These are phyloP conservation scores for Myrmecobius fasciatus DNA, from an alignment of 2,113 vertebrate genomes.

Conservation along the genomic window DNA sequence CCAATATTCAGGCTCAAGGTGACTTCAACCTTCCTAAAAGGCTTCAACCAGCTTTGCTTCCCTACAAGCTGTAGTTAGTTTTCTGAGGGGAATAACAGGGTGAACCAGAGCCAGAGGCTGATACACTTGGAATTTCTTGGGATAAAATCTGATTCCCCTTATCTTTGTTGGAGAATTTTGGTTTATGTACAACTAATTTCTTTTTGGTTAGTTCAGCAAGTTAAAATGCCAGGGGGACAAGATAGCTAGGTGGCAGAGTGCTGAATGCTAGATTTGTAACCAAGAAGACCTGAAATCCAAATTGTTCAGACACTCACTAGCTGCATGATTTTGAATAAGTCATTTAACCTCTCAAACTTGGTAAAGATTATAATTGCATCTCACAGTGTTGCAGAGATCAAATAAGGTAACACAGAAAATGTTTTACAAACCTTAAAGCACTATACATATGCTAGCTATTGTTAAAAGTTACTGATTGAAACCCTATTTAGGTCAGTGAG, in stretches of 20 bases:
- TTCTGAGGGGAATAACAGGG: slow-evolving; percentile 30
- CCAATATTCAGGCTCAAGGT: slow-evolving; percentile 83
- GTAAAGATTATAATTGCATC: neutral
- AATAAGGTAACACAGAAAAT: neutral
- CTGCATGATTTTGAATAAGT: neutral
- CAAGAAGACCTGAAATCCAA: neutral
- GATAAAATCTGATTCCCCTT: neutral
- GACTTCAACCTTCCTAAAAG: slow-evolving; percentile 81
- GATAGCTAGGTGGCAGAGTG: neutral
- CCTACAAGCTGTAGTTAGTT: slow-evolving; percentile 65
- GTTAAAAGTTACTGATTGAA: neutral
- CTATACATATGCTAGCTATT: neutral
- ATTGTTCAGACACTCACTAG: neutral
- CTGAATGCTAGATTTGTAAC: neutral
- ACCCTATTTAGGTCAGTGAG: neutral
- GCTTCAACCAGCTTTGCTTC: slow-evolving; percentile 60
- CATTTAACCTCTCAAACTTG: neutral
- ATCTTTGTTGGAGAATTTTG: neutral
- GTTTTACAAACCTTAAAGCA: neutral
- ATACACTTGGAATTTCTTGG: neutral
- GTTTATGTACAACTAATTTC: neutral
- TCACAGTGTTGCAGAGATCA: neutral
- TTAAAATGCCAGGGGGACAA: neutral
- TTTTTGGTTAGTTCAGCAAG: neutral
- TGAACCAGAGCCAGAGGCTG: neutral